A percentile compares a stretch with the other conserved stretches of the same genome.
Conservation (phyloP, 30 jellyfish, hydroid and myxozoan genomes). For the Cassiopea andromeda region DNA sequence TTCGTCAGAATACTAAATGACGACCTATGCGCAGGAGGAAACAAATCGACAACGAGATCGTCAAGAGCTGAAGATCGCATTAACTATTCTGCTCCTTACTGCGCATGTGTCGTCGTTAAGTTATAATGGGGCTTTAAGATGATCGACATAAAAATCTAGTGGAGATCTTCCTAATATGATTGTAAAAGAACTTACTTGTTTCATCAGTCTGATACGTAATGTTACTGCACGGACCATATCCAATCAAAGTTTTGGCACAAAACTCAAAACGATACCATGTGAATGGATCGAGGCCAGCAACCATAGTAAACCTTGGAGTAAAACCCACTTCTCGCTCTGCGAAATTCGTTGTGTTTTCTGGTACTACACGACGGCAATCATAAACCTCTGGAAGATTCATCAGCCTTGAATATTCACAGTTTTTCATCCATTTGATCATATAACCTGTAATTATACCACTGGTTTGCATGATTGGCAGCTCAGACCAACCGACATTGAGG, state of each 20-base stretch:
- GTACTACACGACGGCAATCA: conserved; percentile 43
- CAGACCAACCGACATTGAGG: conserved; percentile 40
- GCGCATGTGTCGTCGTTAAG: too few species aligned
- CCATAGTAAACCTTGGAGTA: not conserved
- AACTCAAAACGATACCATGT: conserved; percentile 32
- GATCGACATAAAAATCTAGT: too few species aligned
- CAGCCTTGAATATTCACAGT: conserved; percentile 39
- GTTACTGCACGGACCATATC: conserved; percentile 56
- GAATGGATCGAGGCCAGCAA: conserved; percentile 20
- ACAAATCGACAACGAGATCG: too few species aligned
- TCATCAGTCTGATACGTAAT: conserved; percentile 39
- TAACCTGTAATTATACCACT: conserved; percentile 46
- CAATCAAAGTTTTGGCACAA: conserved; percentile 41
- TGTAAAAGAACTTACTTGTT: conserved; percentile 11
- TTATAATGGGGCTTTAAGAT: too few species aligned
- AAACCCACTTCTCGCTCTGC: not conserved
- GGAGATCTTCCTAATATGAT: too few species aligned
- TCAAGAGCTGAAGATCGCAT: too few species aligned
- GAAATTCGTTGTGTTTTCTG: conserved; percentile 25
- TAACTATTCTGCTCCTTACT: too few species aligned
- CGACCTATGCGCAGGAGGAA: too few species aligned
- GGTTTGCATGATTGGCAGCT: conserved; percentile 40
- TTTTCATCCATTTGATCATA: conserved; percentile 53
- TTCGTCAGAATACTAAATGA: too few species aligned
- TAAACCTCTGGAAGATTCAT: not conserved